Evolutionary conservation across 2,888 invertebrate species (phyloP), one percentile per base, ranked within the genome.

Genomic region (Nomada ferruginata): DNA sequence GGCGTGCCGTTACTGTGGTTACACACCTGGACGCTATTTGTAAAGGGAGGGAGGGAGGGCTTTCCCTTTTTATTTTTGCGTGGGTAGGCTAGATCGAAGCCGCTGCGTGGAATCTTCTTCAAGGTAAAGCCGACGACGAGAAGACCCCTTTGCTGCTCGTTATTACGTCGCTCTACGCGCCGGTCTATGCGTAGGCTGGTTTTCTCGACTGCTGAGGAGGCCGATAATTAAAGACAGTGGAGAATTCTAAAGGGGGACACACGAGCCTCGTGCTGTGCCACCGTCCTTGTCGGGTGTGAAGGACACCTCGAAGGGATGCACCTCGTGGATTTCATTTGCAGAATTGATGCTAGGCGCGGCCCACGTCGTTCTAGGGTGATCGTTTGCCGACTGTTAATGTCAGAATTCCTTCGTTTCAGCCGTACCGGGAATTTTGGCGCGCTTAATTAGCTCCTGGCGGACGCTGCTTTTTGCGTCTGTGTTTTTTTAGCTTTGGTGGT

Each of bases 1-100:
- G 82, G 84, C 90, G 82, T 87, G 88, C 89, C 87, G 90, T 91
- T 90, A 88, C 86, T 87, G 83, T 84, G 85, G 83, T 83, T 85
- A 85, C 87, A 87, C 85, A 87, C 89, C 89, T 89, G 89, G 84
- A 73, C 83, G 84, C 85, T 82, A 84, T 89, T 90, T 82, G 75
- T 79, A 78, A 80, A 18, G 23, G 47, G n/a, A 10, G 18, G 23
- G 44, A 42, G 18, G n/a, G 47, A 63, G 61, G 60, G 72, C 53
- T 61, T 71, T 47, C 63, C 65, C 78, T 76, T 82, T 72, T 82
- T 85, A 82, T 71, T 78, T 76, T 85, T 79, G 81, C 81, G 74
- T 76, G 81, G 76, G 75, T 70, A 76, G 69, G 60, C 79, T 79
- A 82, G 79, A 84, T 82, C 79, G 85, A 74, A 82, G 76, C 76